Base-by-base conservation (phyloP, 2,888 invertebrate species). In the Lepidocyrtinus sp. region DNA sequence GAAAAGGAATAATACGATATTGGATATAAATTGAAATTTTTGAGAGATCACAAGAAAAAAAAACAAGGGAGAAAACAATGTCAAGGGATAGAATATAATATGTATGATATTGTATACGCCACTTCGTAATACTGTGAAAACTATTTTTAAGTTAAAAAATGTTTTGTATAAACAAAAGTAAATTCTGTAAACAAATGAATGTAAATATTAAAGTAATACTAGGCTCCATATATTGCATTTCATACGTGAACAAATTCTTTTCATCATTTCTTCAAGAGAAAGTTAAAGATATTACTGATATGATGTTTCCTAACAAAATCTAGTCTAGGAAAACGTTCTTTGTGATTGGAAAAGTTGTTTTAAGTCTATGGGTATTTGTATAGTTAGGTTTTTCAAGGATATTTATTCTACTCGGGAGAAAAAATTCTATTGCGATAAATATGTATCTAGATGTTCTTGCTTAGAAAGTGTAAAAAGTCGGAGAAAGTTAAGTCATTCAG, bases 21-120 rank as follows among this genome's bases (percentile, higher is more conserved):
- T 45, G 72, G 77, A 77, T 72, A 63, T 68, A 79, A 79, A 79
- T 79, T 79, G 78, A 79, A 79, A 79, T 73, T 73, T 63, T 61
- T n/a, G n/a, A 55, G 55, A 55, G 78, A 79, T 79, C 78, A 79
- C 63, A 73, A 71, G 72, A 71, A 55, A 67, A n/a, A n/a, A 78
- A 67, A 45, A 72, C 72, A 68, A 59, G 67, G 59, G 59, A 76
- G n/a, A 69, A 71, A 64, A 64, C 50, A 36, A 36, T 7, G 36
- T 7, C 5, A 36, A 7, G 36, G 36, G 36, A 12, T n/a, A n/a
- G n/a, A n/a, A n/a, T 5, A 36, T 9, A n/a, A 55, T 55, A 55
- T 55, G 55, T n/a, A n/a, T 55, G 55, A n/a, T 55, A 55, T 55
- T 55, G 55, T 55, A 55, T n/a, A 9, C 55, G 55, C 55, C 12